A percentile compares a stretch with the other conserved stretches of the same genome.
These are phyloP conservation scores for Myiotriccus ornatus DNA, from an alignment of 2,797 vertebrate species.

Conservation along the genomic window DNA sequence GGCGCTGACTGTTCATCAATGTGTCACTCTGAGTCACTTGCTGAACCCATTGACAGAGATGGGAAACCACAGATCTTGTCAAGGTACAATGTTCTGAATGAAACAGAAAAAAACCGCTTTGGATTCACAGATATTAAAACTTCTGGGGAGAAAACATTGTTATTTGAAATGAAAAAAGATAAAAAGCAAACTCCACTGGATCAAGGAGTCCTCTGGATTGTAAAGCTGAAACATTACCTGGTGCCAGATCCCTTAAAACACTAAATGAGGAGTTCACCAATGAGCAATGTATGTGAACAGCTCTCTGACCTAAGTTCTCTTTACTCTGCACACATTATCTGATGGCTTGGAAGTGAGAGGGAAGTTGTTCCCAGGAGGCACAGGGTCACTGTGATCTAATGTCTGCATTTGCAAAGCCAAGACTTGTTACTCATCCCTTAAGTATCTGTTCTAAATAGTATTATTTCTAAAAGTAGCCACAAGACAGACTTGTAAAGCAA, in stretches of 20 bases:
- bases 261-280: neutral
- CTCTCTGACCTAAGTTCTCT: slow-evolving; percentile 9
- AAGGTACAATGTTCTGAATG: neutral
- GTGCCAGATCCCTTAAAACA: neutral
- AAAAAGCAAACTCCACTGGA: neutral
- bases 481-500: neutral
- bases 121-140: neutral
- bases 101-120: neutral
- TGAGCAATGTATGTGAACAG: neutral
- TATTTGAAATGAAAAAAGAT: neutral
- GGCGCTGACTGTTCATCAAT: neutral
- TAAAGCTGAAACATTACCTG: neutral
- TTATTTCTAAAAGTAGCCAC: slow-evolving; percentile 9
- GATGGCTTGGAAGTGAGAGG: slow-evolving; percentile 9
- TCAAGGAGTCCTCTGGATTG: neutral
- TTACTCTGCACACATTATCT: slow-evolving; percentile 1
- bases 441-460: neutral
- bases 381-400: slow-evolving; percentile 50
- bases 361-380: neutral
- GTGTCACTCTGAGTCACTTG: slow-evolving; percentile 38
- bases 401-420: slow-evolving; percentile 39
- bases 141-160: neutral
- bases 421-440: slow-evolving; percentile 30
- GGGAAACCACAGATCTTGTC: neutral
- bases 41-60: neutral